phyloP scores from a whole-genome alignment of 2,888 invertebrate species.

The Cheilosia impressa region DNA sequence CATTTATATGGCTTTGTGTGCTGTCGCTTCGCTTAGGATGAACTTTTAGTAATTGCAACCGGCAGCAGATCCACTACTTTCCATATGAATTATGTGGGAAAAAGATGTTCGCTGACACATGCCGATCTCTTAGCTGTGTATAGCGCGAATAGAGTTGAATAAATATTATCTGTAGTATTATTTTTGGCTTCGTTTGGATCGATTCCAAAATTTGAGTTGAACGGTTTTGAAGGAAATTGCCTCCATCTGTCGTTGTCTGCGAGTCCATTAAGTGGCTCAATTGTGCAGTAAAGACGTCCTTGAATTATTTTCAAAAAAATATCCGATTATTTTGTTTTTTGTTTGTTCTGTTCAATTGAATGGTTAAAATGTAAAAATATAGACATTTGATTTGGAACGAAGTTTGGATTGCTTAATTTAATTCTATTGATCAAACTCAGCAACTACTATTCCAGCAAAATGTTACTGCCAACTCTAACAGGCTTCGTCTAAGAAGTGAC shows the following conservation, averaged over 20 bases:
- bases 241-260: conserved; percentile 48
- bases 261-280: conserved; percentile 40
- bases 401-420: too few relatives aligned
- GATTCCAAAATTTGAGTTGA: conserved; percentile 41
- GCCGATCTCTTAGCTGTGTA: neutral
- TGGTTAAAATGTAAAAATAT: neutral
- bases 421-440: too few relatives aligned
- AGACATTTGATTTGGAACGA: neutral
- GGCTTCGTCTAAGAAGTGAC: too few relatives aligned
- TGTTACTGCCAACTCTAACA: too few relatives aligned
- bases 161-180: neutral
- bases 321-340: neutral
- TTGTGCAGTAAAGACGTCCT: conserved; percentile 9
- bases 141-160: neutral
- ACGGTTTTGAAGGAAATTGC: conserved; percentile 35
- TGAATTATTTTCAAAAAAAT: neutral
- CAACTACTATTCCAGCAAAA: too few relatives aligned
- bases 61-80: too few relatives aligned
- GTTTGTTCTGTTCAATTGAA: neutral
- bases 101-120: neutral
- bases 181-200: conserved; percentile 31
- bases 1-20: neutral
- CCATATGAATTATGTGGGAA: neutral
- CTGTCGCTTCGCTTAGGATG: neutral
- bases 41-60: neutral